Evolutionary conservation across 2,888 invertebrate genomes (phyloP), one percentile per base, ranked within the genome.

Genomic region (Opisthograptis luteolata): DNA sequence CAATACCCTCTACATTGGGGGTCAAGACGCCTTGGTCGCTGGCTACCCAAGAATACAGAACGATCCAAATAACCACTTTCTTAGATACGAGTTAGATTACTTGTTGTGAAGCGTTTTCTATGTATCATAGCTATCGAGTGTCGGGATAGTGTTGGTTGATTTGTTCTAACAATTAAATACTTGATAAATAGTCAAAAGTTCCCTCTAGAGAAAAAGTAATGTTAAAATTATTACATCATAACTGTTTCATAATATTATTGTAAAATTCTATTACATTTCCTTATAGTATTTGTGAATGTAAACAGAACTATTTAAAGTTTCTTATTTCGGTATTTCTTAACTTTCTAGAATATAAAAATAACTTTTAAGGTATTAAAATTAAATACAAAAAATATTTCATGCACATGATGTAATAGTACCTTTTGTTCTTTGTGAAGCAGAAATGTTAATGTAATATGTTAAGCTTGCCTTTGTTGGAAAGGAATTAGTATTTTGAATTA

Each of bases 1-100:
- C 89, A 99, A 99, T 91, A 98, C 99, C 0, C 92, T 99, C 42
- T 99, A 99, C 76, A 99, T 99, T 67, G 99, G 99, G 15, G 99
- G 98, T 4, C 99, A 99, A 84, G 99, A 99, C 83, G 97, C 99
- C 0, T 92, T 99, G 41, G 98, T 99, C 17, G 97, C 98, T 32
- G 98, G 98, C 9, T 99, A 98, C 87, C 99, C 99, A n/a, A 92
- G 98, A 64, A 96, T 99, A 80, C 94, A 95, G 60, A 98, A 99
- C 80, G 99, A 99, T 83, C 97, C 97, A 46, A 97, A 96, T 85
- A 98, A 98, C 89, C 96, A 96, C 71, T 99, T 95, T 79, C 93
- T 96, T 66, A 93, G 98, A 83, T 97, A 98, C 81, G 98, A 99
- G 88, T 88, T 99, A 78, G 98, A 99, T 88, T 98, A 98, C 82